Base-by-base conservation (phyloP, 2,797 vertebrate genomes). In the Prunella strophiata region DNA sequence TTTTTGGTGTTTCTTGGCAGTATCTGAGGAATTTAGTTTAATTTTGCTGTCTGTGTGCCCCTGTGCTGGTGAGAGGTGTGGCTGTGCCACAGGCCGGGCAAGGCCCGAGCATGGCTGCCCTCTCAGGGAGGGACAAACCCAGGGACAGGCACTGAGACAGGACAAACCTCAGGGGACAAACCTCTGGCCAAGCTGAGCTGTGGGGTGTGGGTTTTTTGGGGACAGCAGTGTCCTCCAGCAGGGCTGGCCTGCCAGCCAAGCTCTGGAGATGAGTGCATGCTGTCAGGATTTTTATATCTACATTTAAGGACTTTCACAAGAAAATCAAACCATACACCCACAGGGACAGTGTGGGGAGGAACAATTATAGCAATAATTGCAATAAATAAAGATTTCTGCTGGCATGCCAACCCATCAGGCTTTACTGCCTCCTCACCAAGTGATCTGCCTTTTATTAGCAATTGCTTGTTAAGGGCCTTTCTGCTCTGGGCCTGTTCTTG, bases 71-170 rank as follows among this genome's bases (percentile, higher is more conserved):
- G 34, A 27, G 34, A 26, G 57, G 25, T 27, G 34, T 38, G 57
- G 57, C 55, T 38, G 57, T 59, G 34, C 27, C 58, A 29, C 19
- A 11, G 32, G n/a, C 67, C 25, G 20, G 1, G 42, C 12, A 11
- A 29, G 65, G 47, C 40, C 4, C 4, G 1, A 4, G 40, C n/a
- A 1, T 0, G 18, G 45, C 57, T 50, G 26, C 4, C 4, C n/a
- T 17, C 26, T 36, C 42, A 16, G 4, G 2, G 21, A 51, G 58
- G 36, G 36, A 1, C 30, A 63, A 27, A 18, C 2, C 15, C 34
- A 12, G 10, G 27, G 9, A 34, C 34, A 34, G 34, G 34, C 7
- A 0, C 11, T 4, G n/a, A 8, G 45, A 22, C 52, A 50, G 71
- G 36, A 4, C 10, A 5, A 1, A 7, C 19, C 38, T 50, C 2